These are phyloP conservation scores for Gibbula magus DNA, from an alignment of 2,888 invertebrate species.

Conservation along the genomic window DNA sequence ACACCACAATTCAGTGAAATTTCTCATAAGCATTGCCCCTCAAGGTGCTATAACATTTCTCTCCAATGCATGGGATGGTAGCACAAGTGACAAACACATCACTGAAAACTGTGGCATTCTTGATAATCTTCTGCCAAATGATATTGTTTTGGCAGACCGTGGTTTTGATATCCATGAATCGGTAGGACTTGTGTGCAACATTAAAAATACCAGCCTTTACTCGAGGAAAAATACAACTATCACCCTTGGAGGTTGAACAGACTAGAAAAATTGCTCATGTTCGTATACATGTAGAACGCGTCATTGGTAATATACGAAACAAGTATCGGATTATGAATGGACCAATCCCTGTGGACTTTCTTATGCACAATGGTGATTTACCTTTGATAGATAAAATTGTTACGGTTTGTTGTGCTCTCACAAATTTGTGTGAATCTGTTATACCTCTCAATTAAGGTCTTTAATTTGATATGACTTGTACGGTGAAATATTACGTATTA, in stretches of 20 bases:
- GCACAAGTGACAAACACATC: constrained; percentile 51
- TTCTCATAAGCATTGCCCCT: constrained; percentile 53
- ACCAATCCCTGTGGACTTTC: too few relatives aligned
- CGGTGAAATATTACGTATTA: too few relatives aligned
- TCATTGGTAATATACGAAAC: constrained; percentile 42
- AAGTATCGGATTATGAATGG: constrained; percentile 42
- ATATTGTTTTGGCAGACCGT: too few relatives aligned
- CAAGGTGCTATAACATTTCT: constrained; percentile 50
- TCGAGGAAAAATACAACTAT: constrained; percentile 41
- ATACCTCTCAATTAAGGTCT: too few relatives aligned
- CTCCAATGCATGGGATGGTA: constrained; percentile 53
- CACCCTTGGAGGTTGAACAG: constrained; percentile 39
- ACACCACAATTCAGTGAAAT: constrained; percentile 46
- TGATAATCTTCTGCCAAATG: constrained; percentile 39
- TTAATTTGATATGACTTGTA: too few relatives aligned
- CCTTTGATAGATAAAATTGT: too few relatives aligned
- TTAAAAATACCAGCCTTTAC: constrained; percentile 47
- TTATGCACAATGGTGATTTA: too few relatives aligned
- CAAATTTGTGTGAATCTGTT: constrained; percentile 27
- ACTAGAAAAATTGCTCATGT: constrained; percentile 43
- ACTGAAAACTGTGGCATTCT: constrained; percentile 48
- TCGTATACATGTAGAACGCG: constrained; percentile 46
- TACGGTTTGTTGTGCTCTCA: too few relatives aligned
- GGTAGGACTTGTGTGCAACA: constrained; percentile 26
- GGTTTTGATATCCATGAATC: background rate